Evolutionary conservation across 2,888 invertebrate species (phyloP).

Genomic region (Conomelus anceps): DNA sequence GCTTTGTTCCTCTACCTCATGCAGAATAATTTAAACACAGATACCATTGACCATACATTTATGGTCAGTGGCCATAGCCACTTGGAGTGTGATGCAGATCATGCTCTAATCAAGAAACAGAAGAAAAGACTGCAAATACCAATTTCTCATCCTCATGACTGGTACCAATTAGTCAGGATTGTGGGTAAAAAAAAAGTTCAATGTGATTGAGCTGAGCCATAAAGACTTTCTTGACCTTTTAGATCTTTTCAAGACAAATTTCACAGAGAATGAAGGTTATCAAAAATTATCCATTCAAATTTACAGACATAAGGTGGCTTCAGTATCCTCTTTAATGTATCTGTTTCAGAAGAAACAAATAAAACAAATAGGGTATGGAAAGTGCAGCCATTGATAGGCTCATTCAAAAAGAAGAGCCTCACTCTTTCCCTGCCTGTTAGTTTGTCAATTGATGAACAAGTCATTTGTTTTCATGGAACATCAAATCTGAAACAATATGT

Average conservation of each 20-base stretch:
- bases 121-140: neutral
- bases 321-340: too few relatives aligned
- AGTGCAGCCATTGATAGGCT: too few relatives aligned
- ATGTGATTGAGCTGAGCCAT: constrained; percentile 22
- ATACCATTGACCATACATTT: constrained; percentile 33
- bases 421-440: neutral
- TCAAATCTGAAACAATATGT: neutral
- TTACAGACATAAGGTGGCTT: too few relatives aligned
- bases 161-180: neutral
- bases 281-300: too few relatives aligned
- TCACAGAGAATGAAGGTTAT: neutral
- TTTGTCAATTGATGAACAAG: neutral
- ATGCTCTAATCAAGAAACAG: constrained; percentile 20
- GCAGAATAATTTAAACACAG: constrained; percentile 22
- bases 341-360: too few relatives aligned
- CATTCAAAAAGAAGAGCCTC: too few relatives aligned
- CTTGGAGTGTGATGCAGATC: constrained; percentile 32
- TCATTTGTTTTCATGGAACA: neutral
- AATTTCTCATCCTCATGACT: constrained; percentile 2
- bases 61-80: constrained; percentile 32
- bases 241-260: neutral
- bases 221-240: neutral
- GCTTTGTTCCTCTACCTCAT: constrained; percentile 31
- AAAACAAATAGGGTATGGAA: too few relatives aligned
- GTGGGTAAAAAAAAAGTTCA: neutral